phyloP scores from a whole-genome alignment of 2,797 vertebrate species.

The Meda fulgida region DNA sequence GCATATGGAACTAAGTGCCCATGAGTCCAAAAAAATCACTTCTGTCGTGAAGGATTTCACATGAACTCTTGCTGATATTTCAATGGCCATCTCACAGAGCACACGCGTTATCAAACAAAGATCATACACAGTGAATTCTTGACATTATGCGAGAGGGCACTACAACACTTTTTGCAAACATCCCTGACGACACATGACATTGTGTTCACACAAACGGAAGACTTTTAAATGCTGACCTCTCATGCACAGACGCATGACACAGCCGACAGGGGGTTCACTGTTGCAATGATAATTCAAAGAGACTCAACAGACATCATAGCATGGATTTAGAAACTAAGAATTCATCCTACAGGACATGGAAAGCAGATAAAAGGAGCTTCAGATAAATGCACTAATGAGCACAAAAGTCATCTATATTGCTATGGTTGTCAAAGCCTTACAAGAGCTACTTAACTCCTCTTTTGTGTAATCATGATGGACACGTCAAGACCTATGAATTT shows the following conservation, averaged over 20 bases:
- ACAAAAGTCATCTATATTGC: slow-evolving; percentile 5
- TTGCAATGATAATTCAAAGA: slow-evolving; percentile 45
- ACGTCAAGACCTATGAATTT: not conserved
- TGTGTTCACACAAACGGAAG: slow-evolving; percentile 32
- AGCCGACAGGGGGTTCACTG: slow-evolving; percentile 21
- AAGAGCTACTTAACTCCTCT: not conserved
- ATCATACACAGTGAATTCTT: slow-evolving; percentile 4
- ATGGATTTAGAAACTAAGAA: slow-evolving; percentile 15
- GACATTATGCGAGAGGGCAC: slow-evolving; percentile 17
- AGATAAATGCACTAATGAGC: slow-evolving; percentile 7
- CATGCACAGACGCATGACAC: slow-evolving; percentile 32
- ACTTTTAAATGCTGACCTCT: slow-evolving; percentile 40
- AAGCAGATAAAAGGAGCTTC: slow-evolving; percentile 25
- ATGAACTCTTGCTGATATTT: not conserved
- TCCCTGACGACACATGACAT: slow-evolving; percentile 33
- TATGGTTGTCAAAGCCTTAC: not conserved
- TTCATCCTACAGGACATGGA: slow-evolving; percentile 33
- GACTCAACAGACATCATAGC: slow-evolving; percentile 28
- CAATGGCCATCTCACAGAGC: not conserved
- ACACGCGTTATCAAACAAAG: not conserved
- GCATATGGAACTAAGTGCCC: not conserved
- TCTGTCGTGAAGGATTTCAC: not conserved
- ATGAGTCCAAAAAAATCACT: not conserved
- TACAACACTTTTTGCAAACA: slow-evolving; percentile 20
- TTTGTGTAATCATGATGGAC: not conserved